phyloP scores from a whole-genome alignment of 2,113 vertebrate genomes.

The Pseudopodoces humilis region DNA sequence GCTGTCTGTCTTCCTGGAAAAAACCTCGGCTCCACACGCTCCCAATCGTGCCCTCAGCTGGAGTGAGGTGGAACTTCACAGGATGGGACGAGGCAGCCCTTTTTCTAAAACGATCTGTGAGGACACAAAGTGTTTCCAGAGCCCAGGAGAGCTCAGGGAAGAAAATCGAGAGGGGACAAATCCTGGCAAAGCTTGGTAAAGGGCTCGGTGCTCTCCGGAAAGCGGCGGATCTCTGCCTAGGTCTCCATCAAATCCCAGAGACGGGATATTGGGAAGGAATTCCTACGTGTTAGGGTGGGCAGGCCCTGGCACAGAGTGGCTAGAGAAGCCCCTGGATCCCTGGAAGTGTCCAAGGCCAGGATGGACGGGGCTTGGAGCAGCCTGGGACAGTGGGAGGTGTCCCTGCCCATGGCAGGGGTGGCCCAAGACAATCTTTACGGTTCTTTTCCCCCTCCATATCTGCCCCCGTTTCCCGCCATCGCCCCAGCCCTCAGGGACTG shows the following conservation, averaged over 20 bases:
- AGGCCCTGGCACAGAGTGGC: neutral
- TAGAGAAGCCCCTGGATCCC: neutral
- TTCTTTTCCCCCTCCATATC: accelerated
- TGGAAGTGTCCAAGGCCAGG: neutral
- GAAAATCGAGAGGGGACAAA: neutral
- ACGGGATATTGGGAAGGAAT: too few species aligned
- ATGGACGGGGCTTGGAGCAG: neutral
- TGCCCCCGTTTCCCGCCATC: accelerated
- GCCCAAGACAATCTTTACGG: neutral
- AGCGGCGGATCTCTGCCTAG: neutral
- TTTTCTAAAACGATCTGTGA: neutral
- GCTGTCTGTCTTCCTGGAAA: neutral
- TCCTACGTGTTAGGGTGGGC: accelerated
- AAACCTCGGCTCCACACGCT: neutral
- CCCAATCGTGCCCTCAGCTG: conserved; percentile 20
- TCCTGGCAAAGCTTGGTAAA: neutral
- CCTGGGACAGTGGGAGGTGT: accelerated
- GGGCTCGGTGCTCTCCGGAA: too few species aligned
- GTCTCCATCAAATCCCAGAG: neutral
- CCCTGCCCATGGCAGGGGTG: neutral
- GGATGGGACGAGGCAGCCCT: accelerated
- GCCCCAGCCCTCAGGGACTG: neutral
- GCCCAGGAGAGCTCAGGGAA: neutral
- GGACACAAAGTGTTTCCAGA: accelerated
- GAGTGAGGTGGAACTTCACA: neutral